Conservation (phyloP, 2,797 vertebrate genomes). For the Sparus aurata region DNA sequence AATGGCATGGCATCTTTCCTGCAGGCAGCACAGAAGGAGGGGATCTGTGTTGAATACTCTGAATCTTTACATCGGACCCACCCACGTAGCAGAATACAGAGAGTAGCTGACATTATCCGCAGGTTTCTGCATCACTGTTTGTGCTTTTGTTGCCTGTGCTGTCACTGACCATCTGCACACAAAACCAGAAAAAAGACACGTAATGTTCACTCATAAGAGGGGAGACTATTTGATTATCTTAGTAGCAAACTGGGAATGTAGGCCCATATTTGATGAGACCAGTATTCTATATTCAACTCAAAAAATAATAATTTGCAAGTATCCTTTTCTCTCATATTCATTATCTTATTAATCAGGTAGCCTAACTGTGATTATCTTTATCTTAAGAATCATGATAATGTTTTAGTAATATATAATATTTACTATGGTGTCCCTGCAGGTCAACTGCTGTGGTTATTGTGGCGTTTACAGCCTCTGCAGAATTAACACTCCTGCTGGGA, state of each 20-base stretch:
- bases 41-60: constrained; percentile 81
- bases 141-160: not conserved
- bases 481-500: not conserved
- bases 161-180: not conserved
- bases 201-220: too few species aligned
- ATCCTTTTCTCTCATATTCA: too few species aligned
- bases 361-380: not conserved
- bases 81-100: constrained; percentile 63
- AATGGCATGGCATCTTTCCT: constrained; percentile 80
- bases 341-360: too few species aligned
- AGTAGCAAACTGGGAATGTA: too few species aligned
- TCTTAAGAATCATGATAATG: not conserved
- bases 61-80: constrained; percentile 72
- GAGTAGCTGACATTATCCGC: constrained; percentile 74
- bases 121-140: constrained; percentile 32
- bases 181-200: too few species aligned
- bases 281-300: too few species aligned
- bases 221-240: too few species aligned
- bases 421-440: not conserved
- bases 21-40: constrained; percentile 65
- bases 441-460: not conserved
- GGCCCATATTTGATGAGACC: too few species aligned
- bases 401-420: not conserved
- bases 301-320: too few species aligned
- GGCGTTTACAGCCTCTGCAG: not conserved